A percentile compares a stretch with the other conserved stretches of the same genome.
Evolutionary conservation across 2,113 vertebrate genomes (phyloP).

Genomic region (Platichthys flesus): DNA sequence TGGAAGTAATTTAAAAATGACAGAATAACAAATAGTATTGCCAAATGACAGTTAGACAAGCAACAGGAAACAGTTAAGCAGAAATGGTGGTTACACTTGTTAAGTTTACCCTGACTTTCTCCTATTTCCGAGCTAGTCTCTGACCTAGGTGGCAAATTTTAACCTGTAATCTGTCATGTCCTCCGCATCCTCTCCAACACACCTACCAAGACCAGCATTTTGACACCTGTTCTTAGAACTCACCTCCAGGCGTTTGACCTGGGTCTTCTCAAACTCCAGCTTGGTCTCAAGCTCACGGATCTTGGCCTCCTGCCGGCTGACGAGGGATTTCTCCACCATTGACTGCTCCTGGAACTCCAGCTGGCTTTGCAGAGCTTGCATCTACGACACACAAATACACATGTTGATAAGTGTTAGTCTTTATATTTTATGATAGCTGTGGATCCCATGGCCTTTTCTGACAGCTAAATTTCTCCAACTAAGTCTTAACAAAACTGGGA

Average conservation of each 20-base stretch:
- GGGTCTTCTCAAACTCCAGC: slow-evolving; percentile 96
- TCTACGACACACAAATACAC: slow-evolving; percentile 69
- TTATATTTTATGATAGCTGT: background rate
- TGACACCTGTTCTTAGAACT: slow-evolving; percentile 36
- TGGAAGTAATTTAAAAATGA: slow-evolving; percentile 68
- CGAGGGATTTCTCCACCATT: slow-evolving; percentile 97
- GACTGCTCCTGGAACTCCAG: slow-evolving; percentile 97
- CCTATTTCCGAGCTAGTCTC: background rate
- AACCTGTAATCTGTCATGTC: background rate
- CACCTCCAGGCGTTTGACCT: slow-evolving; percentile 97
- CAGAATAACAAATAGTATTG: slow-evolving; percentile 66
- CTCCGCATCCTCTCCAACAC: background rate
- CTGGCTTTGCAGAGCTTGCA: slow-evolving; percentile 95
- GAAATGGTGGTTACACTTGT: background rate
- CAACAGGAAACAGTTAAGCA: slow-evolving; percentile 1
- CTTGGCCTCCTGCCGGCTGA: slow-evolving; percentile 96
- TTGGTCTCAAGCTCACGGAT: slow-evolving; percentile 94
- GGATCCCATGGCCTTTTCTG: too few species aligned
- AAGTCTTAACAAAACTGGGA: too few species aligned
- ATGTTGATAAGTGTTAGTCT: background rate
- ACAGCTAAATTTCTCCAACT: too few species aligned
- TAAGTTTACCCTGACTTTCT: background rate
- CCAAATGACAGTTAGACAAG: slow-evolving; percentile 20
- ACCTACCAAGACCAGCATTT: background rate
- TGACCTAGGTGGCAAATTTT: slow-evolving; percentile 18